phyloP scores from a whole-genome alignment of 2,888 invertebrate species.

The Paralinhomoeus sp. region DNA sequence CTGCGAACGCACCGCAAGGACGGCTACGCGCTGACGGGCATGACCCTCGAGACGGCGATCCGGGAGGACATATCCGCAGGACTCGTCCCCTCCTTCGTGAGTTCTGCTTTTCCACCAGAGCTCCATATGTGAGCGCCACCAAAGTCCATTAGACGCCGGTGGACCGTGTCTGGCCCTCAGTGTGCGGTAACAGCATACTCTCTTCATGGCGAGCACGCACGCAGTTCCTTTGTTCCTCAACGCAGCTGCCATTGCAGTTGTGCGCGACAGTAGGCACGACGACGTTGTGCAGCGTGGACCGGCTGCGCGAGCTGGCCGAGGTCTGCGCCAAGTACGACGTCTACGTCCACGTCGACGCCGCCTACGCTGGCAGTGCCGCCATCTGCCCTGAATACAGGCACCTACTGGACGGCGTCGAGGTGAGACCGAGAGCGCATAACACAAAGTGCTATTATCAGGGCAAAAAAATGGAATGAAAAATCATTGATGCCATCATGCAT shows the following conservation, averaged over 20 bases:
- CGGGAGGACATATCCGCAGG: slow-evolving; percentile 6
- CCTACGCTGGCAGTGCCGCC: slow-evolving; percentile 38
- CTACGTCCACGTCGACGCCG: slow-evolving; percentile 92
- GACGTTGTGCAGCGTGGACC: slow-evolving; percentile 86
- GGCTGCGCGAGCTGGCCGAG: slow-evolving; percentile 43
- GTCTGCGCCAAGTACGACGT: slow-evolving; percentile 51
- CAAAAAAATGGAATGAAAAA: too few species aligned
- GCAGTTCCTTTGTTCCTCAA: background rate
- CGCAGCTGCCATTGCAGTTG: slow-evolving; percentile 37
- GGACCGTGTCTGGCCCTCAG: slow-evolving; percentile 70
- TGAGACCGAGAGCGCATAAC: too few species aligned
- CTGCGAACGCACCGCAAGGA: slow-evolving; percentile 39
- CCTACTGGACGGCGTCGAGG: slow-evolving; percentile 67
- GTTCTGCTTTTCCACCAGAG: background rate
- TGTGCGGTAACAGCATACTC: too few species aligned
- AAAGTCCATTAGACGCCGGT: slow-evolving; percentile 80
- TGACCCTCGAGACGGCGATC: slow-evolving; percentile 41
- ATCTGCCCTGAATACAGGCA: slow-evolving; percentile 70
- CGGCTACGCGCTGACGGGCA: slow-evolving; percentile 44
- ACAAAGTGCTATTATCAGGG: too few species aligned
- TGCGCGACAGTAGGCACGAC: slow-evolving; percentile 89
- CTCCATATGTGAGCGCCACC: too few species aligned
- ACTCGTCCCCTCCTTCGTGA: background rate
- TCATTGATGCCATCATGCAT: too few species aligned
- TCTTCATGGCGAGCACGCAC: too few species aligned